phyloP scores from a whole-genome alignment of 1,140 invertebrate species.

The Lethocerus indicus region DNA sequence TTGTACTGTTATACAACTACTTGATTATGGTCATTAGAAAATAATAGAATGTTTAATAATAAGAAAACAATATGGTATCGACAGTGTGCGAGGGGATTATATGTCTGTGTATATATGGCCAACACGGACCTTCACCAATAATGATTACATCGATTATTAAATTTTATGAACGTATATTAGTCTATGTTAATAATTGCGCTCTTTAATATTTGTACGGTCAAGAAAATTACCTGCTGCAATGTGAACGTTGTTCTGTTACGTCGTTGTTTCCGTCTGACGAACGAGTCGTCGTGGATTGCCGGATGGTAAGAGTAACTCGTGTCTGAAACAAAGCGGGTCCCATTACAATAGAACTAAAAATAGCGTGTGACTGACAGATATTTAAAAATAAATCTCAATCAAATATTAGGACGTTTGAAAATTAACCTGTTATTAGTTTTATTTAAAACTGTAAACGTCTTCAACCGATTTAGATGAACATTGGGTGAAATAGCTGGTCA shows the following conservation, averaged over 20 bases:
- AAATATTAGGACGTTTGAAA: background rate
- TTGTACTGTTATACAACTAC: no score
- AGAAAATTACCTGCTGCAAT: slow-evolving; percentile 66
- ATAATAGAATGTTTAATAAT: background rate
- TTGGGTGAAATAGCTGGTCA: background rate
- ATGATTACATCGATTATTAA: background rate
- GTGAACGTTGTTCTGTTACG: slow-evolving; percentile 94
- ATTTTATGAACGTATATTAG: background rate
- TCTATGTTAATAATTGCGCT: background rate
- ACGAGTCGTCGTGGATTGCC: slow-evolving; percentile 91
- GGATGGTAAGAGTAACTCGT: slow-evolving; percentile 82
- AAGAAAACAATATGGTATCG: background rate
- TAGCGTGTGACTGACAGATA: background rate
- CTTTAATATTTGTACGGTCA: background rate
- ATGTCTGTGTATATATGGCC: background rate
- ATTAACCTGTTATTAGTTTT: background rate
- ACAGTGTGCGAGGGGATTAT: background rate
- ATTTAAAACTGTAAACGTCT: background rate
- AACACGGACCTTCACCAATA: background rate
- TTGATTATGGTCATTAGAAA: background rate
- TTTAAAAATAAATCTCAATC: background rate
- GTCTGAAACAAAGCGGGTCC: slow-evolving; percentile 36
- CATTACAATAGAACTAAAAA: background rate
- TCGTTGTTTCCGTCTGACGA: slow-evolving; percentile 87
- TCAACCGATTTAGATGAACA: background rate